Conservation (phyloP, 2,888 invertebrate species). For the Caenorhabditis panamensis region DNA sequence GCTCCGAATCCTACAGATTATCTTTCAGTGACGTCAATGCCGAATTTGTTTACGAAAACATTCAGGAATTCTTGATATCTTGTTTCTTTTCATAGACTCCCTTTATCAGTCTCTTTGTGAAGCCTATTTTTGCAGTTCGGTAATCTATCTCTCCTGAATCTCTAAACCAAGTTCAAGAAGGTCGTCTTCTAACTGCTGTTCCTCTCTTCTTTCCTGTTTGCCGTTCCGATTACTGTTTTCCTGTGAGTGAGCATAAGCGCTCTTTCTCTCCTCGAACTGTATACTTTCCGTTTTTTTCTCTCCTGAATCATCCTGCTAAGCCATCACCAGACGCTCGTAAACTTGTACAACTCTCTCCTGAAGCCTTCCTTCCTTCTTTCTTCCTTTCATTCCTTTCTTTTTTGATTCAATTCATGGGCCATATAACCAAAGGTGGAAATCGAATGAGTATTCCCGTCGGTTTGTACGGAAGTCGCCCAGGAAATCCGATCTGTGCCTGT, state of each 20-base stretch:
- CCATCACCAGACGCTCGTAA: conserved; percentile 39
- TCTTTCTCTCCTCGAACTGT: conserved; percentile 39
- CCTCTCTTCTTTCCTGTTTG: conserved; percentile 34
- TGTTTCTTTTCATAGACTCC: too few relatives aligned
- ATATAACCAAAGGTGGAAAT: conserved; percentile 31
- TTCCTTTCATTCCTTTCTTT: neutral
- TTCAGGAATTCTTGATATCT: too few relatives aligned
- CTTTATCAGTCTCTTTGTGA: neutral
- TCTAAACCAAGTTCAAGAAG: conserved; percentile 3
- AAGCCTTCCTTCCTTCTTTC: conserved; percentile 5
- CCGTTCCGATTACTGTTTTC: conserved; percentile 52
- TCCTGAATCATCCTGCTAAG: conserved; percentile 40
- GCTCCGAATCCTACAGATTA: too few relatives aligned
- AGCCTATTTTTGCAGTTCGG: neutral
- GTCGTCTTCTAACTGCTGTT: conserved; percentile 19
- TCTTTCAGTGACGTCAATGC: too few relatives aligned
- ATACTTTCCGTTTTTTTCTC: conserved; percentile 43
- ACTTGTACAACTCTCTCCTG: conserved; percentile 31
- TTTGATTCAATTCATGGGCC: conserved; percentile 30
- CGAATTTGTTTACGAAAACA: too few relatives aligned
- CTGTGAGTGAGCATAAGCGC: conserved; percentile 32
- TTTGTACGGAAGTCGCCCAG: conserved; percentile 35
- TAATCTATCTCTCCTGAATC: too few relatives aligned
- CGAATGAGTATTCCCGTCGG: conserved; percentile 16
- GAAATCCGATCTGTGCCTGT: conserved; percentile 51